These are phyloP conservation scores for Drosophila bocki DNA, from an alignment of 1,140 invertebrate genomes.

Conservation along the genomic window DNA sequence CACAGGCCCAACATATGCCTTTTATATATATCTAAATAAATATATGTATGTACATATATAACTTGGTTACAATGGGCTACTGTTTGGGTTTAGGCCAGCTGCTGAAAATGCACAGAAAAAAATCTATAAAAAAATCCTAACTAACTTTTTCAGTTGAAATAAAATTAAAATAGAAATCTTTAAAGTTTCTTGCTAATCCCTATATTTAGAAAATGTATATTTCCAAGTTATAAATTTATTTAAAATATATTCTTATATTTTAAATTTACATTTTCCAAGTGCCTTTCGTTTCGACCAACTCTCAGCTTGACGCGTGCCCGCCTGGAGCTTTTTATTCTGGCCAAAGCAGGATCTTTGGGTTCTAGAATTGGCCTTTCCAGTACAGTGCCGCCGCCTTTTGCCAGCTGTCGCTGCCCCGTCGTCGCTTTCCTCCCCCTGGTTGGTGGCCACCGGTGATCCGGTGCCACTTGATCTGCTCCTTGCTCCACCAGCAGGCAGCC, in stretches of 20 bases:
- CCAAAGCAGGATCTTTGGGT: conserved; percentile 16
- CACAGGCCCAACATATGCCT: conserved; percentile 12
- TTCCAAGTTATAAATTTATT: background rate
- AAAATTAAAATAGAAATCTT: no score
- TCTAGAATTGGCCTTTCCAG: conserved; percentile 25
- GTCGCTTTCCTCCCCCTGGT: conserved; percentile 35
- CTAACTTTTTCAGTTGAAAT: no score
- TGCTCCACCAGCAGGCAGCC: conserved; percentile 34
- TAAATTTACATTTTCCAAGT: background rate
- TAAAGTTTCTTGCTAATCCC: no score
- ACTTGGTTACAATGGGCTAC: conserved; percentile 56
- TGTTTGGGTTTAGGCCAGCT: conserved; percentile 51
- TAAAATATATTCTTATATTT: no score
- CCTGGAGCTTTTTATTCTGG: conserved; percentile 44
- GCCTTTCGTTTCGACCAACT: conserved; percentile 16
- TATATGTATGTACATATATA: conserved; percentile 1
- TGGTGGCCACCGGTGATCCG: conserved; percentile 50
- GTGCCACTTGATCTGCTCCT: conserved; percentile 71
- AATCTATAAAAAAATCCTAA: background rate
- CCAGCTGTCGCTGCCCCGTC: conserved; percentile 59
- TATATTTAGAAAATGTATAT: background rate
- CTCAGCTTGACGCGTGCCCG: conserved; percentile 64
- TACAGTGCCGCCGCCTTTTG: conserved; percentile 80
- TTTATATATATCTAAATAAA: background rate
- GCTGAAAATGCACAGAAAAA: conserved; percentile 8